Percentiles rank a stretch among this genome's conserved stretches.
These are phyloP conservation scores for Dendrophyllia cribrosa DNA, from an alignment of 64 coral and sea anemone genomes.

Conservation along the genomic window DNA sequence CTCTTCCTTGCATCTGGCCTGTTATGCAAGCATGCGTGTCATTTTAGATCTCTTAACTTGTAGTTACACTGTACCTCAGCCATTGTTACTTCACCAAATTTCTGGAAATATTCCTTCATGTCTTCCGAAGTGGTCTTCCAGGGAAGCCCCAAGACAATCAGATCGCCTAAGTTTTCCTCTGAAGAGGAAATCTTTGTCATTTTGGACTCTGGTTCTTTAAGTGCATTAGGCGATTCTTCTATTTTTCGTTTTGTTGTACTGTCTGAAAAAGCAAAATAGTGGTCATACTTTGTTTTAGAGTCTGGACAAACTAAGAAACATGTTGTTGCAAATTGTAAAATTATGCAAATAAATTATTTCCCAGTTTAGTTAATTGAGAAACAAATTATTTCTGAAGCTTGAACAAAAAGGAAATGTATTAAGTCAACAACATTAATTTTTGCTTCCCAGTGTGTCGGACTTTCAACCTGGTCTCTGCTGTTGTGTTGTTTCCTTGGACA, in stretches of 20 bases:
- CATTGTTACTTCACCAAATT: slow-evolving; percentile 90
- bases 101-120: slow-evolving; percentile 87
- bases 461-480: too few species aligned
- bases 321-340: too few species aligned
- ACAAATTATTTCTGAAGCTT: too few species aligned
- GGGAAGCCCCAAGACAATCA: slow-evolving; percentile 91
- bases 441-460: too few species aligned
- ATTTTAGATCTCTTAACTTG: background rate
- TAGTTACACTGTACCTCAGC: slow-evolving; percentile 73
- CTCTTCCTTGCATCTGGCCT: too few species aligned
- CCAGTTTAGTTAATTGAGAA: too few species aligned
- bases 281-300: background rate
- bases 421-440: too few species aligned
- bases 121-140: slow-evolving; percentile 90
- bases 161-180: slow-evolving; percentile 75
- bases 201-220: slow-evolving; percentile 88
- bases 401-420: too few species aligned
- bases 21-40: too few species aligned
- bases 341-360: too few species aligned
- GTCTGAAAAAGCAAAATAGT: slow-evolving; percentile 48
- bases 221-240: slow-evolving; percentile 87
- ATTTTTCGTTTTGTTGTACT: slow-evolving; percentile 93
- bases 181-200: slow-evolving; percentile 81
- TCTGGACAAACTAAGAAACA: too few species aligned
- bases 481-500: too few species aligned